Evolutionary conservation across 2,797 vertebrate species (phyloP), one percentile per base, ranked within the genome.

Genomic region (Enteromius paludinosus): DNA sequence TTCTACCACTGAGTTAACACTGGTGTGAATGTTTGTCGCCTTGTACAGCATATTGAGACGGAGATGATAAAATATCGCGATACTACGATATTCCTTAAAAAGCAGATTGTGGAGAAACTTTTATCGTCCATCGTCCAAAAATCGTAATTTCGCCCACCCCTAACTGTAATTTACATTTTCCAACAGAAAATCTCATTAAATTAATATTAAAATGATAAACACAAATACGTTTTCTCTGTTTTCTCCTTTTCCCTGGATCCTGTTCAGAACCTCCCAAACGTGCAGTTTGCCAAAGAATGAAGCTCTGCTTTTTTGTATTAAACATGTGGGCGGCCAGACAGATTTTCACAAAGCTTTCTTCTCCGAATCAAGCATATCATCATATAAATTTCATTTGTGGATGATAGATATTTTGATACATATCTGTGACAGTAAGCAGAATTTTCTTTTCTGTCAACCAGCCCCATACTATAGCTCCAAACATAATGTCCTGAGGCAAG

Each of bases 291-390:
- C 78, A 85, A 81, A 49, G 66, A 85, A 78, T 83, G 64, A 54
- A 79, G 79, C 77, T 64, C 65, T 76, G 68, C 54, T 78, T 85
- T 80, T 81, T 84, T 83, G 75, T 83, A 80, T 56, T 41, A 68
- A 69, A 73, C 41, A 33, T 69, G 77, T 81, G 80, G 78, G 82
- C 14, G 56, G 25, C 41, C 66, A 76, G 33, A 78, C 78, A 75
- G 64, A 72, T 81, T 85, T 83, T 66, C 76, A 47, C 52, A 85
- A 73, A 84, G 81, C 45, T 17, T 81, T 52, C 84, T 68, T 78
- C 61, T 70, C 45, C 28, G 28, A 59, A 47, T 43, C 10, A 4
- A 35, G 52, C 59, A 28, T 49, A 64, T 82, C 70, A 79, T 73
- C 23, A 41, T 41, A 41, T 10, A 9, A 41, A 41, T 41, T 41